Evolutionary conservation across 2,888 invertebrate genomes (phyloP), one percentile per base, ranked within the genome.

Genomic region (Diplazon laetatorius): DNA sequence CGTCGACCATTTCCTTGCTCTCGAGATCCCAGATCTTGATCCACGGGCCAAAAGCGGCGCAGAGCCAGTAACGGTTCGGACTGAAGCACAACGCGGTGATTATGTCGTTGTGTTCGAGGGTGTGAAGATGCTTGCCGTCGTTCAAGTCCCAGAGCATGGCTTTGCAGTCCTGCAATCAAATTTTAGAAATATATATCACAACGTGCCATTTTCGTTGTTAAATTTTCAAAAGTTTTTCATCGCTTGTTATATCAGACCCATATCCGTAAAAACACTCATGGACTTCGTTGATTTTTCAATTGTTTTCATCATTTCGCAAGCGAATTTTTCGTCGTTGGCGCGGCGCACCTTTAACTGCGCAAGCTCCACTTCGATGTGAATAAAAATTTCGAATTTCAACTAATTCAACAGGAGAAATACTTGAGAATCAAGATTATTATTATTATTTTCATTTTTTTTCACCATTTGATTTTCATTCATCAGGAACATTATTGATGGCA

Each of bases 11-110:
- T 91, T 98, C 97, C 94, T 99, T 99, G 93, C 97, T 98, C 93
- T 99, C 99, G 92, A 99, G 94, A 93, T 99, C 99, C 99, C 99
- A 99, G 91, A 99, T 99, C 93, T 98, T 99, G 91, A 99, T 99
- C 86, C 96, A 96, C 82, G 98, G 97, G 87, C 99, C 99, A 88
- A 97, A 99, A 20, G 99, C 99, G 89, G 99, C 99, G 92, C 99
- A 99, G 83, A 99, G 94, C 99, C 99, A 99, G 91, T 99, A 99
- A 90, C 99, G 95, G 93, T 99, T 99, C 81, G 99, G 99, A 82
- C 98, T 98, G 95, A 99, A 99, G 94, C 98, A 98, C 87, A 99
- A 93, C 4, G 99, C 97, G 87, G 98, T 99, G 92, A 99, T 99
- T 91, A 97, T 97, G 91, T 99, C 99, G 92, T 98, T 98, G 92